These are phyloP conservation scores for Limnephilus marmoratus DNA, from an alignment of 2,888 invertebrate genomes.

Conservation along the genomic window DNA sequence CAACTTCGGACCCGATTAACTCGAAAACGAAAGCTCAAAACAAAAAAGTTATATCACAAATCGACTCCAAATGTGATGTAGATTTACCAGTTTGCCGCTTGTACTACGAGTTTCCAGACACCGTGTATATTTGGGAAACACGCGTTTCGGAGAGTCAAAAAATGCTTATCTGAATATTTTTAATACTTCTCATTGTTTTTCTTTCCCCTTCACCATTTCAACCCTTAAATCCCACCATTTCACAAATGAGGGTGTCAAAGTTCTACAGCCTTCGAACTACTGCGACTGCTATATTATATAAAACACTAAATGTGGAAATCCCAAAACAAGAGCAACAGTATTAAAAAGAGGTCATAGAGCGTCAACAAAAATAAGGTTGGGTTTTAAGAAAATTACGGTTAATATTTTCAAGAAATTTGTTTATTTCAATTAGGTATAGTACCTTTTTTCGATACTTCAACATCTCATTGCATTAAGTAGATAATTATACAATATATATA, in stretches of 20 bases:
- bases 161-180: not conserved
- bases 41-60: too few relatives aligned
- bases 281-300: not conserved
- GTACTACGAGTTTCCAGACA: too few relatives aligned
- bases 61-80: too few relatives aligned
- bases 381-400: not conserved
- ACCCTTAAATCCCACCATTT: not conserved
- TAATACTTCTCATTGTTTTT: not conserved
- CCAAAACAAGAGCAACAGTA: not conserved
- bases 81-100: too few relatives aligned
- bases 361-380: not conserved
- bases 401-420: not conserved
- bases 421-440: conserved; percentile 24
- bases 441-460: not conserved
- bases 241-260: not conserved
- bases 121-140: too few relatives aligned
- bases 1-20: too few relatives aligned
- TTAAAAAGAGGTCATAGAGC: not conserved
- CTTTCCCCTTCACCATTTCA: not conserved
- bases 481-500: not conserved
- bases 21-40: too few relatives aligned
- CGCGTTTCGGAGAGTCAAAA: too few relatives aligned
- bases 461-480: conserved; percentile 8
- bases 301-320: not conserved
- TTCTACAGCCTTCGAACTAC: not conserved